These are phyloP conservation scores for Porphyrio hochstetteri DNA, from an alignment of 2,113 vertebrate genomes.

Conservation along the genomic window DNA sequence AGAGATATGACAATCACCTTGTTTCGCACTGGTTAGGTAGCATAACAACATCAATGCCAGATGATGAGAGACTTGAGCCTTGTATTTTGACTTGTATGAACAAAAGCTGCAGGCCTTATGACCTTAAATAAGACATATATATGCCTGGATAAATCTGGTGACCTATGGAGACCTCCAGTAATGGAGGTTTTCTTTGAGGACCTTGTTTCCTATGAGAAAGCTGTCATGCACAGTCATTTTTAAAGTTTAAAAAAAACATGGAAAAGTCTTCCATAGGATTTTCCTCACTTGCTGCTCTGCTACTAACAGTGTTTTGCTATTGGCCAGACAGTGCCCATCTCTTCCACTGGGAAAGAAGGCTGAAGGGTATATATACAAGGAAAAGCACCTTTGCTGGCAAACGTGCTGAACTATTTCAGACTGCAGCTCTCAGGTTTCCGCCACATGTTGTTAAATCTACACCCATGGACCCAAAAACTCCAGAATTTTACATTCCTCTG, in stretches of 20 bases:
- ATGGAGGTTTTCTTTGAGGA: fast-evolving
- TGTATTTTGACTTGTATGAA: not conserved
- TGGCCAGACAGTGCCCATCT: not conserved
- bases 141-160: not conserved
- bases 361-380: not conserved
- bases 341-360: not conserved
- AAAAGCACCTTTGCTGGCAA: not conserved
- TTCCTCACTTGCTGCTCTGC: not conserved
- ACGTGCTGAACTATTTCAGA: not conserved
- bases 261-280: not conserved
- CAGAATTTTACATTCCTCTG: not conserved
- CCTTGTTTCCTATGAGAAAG: not conserved
- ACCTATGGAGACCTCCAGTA: not conserved
- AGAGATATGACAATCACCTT: not conserved
- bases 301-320: not conserved
- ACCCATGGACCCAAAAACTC: fast-evolving
- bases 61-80: not conserved
- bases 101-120: not conserved
- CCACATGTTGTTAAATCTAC: not conserved
- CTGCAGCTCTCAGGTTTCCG: not conserved
- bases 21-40: not conserved
- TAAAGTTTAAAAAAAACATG: not conserved
- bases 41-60: not conserved
- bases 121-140: not conserved
- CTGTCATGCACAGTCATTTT: not conserved